Evolutionary conservation across 2,113 vertebrate genomes (phyloP).

Genomic region (Craseonycteris thonglongyai): DNA sequence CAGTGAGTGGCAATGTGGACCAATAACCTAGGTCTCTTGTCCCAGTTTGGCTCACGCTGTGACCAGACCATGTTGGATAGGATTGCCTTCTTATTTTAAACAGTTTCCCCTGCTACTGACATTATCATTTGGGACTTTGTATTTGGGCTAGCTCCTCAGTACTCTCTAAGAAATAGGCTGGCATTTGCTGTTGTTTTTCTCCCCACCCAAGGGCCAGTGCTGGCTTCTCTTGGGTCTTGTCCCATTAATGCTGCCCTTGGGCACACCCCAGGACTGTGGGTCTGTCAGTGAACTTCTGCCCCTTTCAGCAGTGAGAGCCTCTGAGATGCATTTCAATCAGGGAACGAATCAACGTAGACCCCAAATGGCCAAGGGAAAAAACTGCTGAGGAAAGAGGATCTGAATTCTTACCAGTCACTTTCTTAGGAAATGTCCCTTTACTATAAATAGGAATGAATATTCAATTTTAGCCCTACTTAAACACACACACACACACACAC

Average conservation of each 20-base stretch:
- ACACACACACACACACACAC: conserved; percentile 12
- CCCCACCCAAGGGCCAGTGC: not conserved
- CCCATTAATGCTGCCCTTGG: not conserved
- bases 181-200: not conserved
- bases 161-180: not conserved
- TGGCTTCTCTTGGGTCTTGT: not conserved
- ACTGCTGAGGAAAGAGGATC: conserved; percentile 61
- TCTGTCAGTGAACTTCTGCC: not conserved
- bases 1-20: rapidly evolving
- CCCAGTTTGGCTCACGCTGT: not conserved
- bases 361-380: conserved; percentile 38
- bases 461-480: conserved; percentile 57
- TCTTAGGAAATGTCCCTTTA: conserved; percentile 68
- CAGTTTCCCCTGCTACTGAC: not conserved
- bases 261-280: not conserved
- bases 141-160: not conserved
- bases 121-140: not conserved
- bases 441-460: conserved; percentile 69
- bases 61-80: not conserved
- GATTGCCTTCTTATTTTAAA: not conserved
- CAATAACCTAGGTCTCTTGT: not conserved
- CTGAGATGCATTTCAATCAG: conserved; percentile 9
- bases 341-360: conserved; percentile 46
- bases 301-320: conserved; percentile 10
- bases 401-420: conserved; percentile 65